Conservation (phyloP, 2,797 vertebrate genomes). For the Galago senegalensis region DNA sequence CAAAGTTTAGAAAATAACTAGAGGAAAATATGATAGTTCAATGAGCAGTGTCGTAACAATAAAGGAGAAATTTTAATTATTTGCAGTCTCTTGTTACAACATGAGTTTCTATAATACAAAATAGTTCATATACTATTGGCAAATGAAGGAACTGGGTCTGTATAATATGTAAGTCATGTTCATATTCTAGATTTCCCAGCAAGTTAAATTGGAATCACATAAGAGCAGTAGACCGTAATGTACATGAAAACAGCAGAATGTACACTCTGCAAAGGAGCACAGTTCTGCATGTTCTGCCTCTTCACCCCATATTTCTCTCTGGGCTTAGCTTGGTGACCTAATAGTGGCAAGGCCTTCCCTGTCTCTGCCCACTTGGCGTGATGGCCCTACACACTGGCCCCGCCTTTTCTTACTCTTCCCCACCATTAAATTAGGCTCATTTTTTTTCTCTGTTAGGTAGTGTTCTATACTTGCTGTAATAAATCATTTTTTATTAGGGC, state of each 20-base stretch:
- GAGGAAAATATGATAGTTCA: not conserved
- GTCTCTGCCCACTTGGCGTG: not conserved
- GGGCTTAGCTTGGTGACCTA: not conserved
- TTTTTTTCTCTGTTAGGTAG: not conserved
- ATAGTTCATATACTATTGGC: not conserved
- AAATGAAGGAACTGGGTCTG: not conserved
- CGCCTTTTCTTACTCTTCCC: not conserved
- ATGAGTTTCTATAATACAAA: not conserved
- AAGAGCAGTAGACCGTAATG: not conserved
- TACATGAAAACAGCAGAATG: not conserved
- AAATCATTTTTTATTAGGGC: conserved; percentile 53
- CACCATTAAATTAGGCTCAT: not conserved
- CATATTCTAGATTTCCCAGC: not conserved
- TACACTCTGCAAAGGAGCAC: not conserved
- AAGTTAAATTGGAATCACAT: not conserved
- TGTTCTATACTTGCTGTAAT: not conserved
- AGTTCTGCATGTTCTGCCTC: accelerated
- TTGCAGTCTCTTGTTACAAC: not conserved
- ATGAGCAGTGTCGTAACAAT: not conserved
- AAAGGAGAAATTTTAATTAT: conserved; percentile 33
- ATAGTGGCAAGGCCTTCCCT: not conserved
- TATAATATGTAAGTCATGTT: not conserved
- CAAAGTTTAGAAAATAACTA: not conserved
- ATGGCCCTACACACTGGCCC: not conserved
- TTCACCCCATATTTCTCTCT: not conserved